These are phyloP conservation scores for Pachycephala philippinensis DNA, from an alignment of 2,113 vertebrate species.

Conservation along the genomic window DNA sequence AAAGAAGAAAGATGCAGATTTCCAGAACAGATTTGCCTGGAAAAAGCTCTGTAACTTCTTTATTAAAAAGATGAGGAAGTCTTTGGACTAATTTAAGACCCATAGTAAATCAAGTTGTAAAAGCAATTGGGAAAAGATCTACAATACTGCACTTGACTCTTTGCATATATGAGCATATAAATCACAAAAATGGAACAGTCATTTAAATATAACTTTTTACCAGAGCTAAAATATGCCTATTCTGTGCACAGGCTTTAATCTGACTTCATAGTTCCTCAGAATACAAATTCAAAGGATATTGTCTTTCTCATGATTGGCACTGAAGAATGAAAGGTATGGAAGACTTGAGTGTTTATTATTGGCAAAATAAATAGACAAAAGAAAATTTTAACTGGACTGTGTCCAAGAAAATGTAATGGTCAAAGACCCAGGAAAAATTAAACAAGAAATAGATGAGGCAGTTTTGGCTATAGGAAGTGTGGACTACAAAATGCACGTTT, in stretches of 20 bases:
- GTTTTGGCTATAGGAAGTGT: not conserved
- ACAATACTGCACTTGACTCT: not conserved
- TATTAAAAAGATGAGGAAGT: not conserved
- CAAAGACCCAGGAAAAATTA: not conserved
- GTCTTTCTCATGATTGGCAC: not conserved
- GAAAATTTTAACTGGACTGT: not conserved
- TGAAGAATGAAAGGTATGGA: not conserved
- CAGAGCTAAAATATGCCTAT: not conserved
- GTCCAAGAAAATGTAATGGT: not conserved
- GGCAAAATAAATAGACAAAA: not conserved
- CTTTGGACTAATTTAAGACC: not conserved
- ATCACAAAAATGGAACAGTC: not conserved
- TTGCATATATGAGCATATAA: not conserved
- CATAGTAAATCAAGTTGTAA: not conserved
- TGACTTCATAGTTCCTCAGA: not conserved
- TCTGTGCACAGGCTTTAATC: not conserved
- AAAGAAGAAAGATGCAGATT: conserved; percentile 19
- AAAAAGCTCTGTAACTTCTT: not conserved
- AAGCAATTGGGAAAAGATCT: not conserved
- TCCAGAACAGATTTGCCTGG: conserved; percentile 10
- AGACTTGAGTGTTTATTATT: not conserved
- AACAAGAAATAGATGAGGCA: not conserved
- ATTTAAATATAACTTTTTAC: not conserved
- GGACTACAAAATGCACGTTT: not conserved
- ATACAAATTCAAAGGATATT: not conserved